Percentiles rank a stretch among this genome's conserved stretches.
These are phyloP conservation scores for Tachysurus fulvidraco DNA, from an alignment of 2,113 vertebrate species.

Conservation along the genomic window DNA sequence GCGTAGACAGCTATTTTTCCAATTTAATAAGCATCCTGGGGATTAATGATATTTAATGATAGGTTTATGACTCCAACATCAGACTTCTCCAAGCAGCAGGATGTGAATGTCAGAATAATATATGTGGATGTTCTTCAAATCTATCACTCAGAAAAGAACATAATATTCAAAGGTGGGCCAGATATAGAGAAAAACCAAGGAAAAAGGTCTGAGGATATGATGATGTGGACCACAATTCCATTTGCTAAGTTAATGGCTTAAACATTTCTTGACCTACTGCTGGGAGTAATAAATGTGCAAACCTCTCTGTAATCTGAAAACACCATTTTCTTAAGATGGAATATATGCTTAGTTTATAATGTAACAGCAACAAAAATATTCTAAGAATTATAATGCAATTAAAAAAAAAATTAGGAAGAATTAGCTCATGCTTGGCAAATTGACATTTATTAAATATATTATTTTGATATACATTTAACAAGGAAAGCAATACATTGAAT, in stretches of 20 bases:
- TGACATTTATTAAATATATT: neutral
- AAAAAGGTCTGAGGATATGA: conserved; percentile 47
- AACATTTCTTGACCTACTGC: conserved; percentile 48
- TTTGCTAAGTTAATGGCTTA: conserved; percentile 49
- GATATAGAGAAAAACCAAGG: conserved; percentile 39
- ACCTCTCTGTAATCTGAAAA: conserved; percentile 23
- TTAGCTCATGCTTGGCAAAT: neutral
- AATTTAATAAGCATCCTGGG: conserved; percentile 63
- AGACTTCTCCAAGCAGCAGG: conserved; percentile 60
- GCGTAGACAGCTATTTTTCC: conserved; percentile 59
- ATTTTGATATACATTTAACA: neutral
- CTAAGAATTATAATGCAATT: neutral
- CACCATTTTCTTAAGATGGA: neutral
- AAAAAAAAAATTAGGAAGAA: neutral
- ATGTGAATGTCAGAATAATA: conserved; percentile 63
- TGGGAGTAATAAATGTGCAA: conserved; percentile 41
- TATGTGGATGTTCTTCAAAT: conserved; percentile 62
- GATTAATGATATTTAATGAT: conserved; percentile 74
- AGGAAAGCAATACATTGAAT: neutral
- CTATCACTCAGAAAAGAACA: conserved; percentile 61
- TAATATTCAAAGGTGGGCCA: conserved; percentile 50
- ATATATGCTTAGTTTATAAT: conserved; percentile 12
- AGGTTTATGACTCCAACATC: conserved; percentile 71
- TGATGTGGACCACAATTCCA: conserved; percentile 42
- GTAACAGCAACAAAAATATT: neutral